Conservation (phyloP, 2,888 invertebrate species). For the Drosophila nigricruria region DNA sequence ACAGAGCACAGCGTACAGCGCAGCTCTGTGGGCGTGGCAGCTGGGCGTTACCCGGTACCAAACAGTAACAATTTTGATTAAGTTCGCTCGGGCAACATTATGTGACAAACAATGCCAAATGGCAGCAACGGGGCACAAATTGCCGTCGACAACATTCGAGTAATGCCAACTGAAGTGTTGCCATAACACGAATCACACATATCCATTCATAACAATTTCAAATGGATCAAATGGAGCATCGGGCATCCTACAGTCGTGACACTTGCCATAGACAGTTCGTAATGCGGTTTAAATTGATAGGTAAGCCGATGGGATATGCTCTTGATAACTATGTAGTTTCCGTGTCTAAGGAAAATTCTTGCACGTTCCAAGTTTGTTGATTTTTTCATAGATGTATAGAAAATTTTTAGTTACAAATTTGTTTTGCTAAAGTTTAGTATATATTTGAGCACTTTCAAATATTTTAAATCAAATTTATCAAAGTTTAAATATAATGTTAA, state of each 20-base stretch:
- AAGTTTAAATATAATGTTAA: too few relatives aligned
- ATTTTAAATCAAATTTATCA: too few relatives aligned
- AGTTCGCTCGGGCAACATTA: slow-evolving; percentile 34
- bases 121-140: slow-evolving; percentile 27
- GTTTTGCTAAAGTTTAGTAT: too few relatives aligned
- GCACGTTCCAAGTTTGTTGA: background rate
- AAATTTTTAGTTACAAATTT: background rate
- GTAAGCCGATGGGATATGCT: background rate
- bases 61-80: slow-evolving; percentile 54
- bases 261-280: background rate
- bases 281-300: slow-evolving; percentile 8
- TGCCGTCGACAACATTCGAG: slow-evolving; percentile 24
- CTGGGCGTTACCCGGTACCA: slow-evolving; percentile 28
- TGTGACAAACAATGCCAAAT: slow-evolving; percentile 23
- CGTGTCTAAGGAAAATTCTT: background rate
- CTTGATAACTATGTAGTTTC: too few relatives aligned
- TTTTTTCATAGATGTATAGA: background rate
- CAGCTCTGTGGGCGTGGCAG: slow-evolving; percentile 30
- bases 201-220: slow-evolving; percentile 42
- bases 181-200: slow-evolving; percentile 36
- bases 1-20: background rate
- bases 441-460: too few relatives aligned
- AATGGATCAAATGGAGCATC: slow-evolving; percentile 23
- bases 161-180: slow-evolving; percentile 28
- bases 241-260: slow-evolving; percentile 4